Evolutionary conservation across 2,797 vertebrate species (phyloP), one percentile per base, ranked within the genome.

Genomic region (Microhierax caerulescens): DNA sequence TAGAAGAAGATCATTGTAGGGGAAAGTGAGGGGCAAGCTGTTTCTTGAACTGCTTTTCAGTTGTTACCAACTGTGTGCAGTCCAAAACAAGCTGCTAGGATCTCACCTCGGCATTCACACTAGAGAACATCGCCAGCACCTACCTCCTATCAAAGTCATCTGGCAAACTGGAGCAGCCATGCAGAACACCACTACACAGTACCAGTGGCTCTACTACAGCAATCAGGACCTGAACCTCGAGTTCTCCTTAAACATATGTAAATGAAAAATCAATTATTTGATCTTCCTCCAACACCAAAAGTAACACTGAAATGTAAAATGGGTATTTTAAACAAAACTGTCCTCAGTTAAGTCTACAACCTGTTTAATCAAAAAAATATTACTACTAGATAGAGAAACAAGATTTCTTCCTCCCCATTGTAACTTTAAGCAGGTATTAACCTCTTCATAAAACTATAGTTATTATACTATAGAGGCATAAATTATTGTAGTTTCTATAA

Each of bases 1-100:
- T 48, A 65, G 2, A 1, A 65, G 2, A 1, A 1, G 37, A 85
- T 78, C 45, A 36, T 13, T 70, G 50, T 10, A 24, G 8, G 54
- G 13, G 27, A 39, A 87, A 77, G 43, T 21, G 36, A 90, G 18
- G 28, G 50, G 41, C 57, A 82, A 93, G 22, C 39, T 50, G 53
- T 61, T 82, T 91, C 83, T 72, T 61, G 24, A 95, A 68, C 22
- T 32, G 61, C 30, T 84, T 91, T 72, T 68, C 63, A 53, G 25
- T 53, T 68, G 53, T 60, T 48, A 86, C n/a, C 25, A 91, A 50
- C 30, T 56, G 28, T 10, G 21, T n/a, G 51, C 45, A 56, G 30
- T 84, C 51, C 75, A 91, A 85, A 93, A 53, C 54, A 75, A 83
- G 85, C 83, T 80, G 48, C 88, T 88, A 73, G 56, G 56, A 67